Percentiles rank a stretch among this genome's conserved stretches.
phyloP scores from a whole-genome alignment of 2,888 invertebrate species.

The Craniophora ligustri region DNA sequence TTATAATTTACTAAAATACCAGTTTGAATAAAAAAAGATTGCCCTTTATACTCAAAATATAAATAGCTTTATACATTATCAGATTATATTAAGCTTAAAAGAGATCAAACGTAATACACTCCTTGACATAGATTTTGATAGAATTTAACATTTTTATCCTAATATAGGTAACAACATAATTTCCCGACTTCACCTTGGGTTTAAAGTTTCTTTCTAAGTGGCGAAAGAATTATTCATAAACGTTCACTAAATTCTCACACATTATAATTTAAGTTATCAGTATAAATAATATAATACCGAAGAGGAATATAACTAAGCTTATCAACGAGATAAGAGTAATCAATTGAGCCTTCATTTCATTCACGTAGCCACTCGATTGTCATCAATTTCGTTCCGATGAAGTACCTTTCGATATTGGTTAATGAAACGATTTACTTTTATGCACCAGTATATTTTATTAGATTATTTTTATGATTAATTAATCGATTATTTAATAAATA shows the following conservation, averaged over 20 bases:
- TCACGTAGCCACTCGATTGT: conserved; percentile 46
- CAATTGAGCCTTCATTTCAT: conserved; percentile 56
- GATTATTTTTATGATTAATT: neutral
- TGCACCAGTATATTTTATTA: conserved; percentile 9
- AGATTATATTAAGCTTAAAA: neutral
- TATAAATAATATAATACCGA: too few relatives aligned
- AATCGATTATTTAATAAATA: too few relatives aligned
- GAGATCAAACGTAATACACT: too few relatives aligned
- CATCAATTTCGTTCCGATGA: conserved; percentile 51
- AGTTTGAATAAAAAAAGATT: conserved; percentile 9
- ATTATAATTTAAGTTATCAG: too few relatives aligned
- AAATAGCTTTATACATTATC: neutral
- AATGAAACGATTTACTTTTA: conserved; percentile 30
- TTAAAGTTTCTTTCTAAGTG: too few relatives aligned
- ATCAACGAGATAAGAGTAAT: conserved; percentile 58
- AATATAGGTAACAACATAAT: too few relatives aligned
- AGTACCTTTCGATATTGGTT: conserved; percentile 30
- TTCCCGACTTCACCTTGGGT: too few relatives aligned
- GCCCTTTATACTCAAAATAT: conserved; percentile 19
- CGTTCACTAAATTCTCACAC: too few relatives aligned
- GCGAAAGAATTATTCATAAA: conserved; percentile 13
- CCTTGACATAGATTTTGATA: conserved; percentile 1
- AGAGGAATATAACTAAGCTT: conserved; percentile 37
- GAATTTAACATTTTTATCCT: too few relatives aligned
- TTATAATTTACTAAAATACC: conserved; percentile 24